Evolutionary conservation across 53 echinoderm and acorn worm species (phyloP).

Genomic region (Mesocentrotus franciscanus): DNA sequence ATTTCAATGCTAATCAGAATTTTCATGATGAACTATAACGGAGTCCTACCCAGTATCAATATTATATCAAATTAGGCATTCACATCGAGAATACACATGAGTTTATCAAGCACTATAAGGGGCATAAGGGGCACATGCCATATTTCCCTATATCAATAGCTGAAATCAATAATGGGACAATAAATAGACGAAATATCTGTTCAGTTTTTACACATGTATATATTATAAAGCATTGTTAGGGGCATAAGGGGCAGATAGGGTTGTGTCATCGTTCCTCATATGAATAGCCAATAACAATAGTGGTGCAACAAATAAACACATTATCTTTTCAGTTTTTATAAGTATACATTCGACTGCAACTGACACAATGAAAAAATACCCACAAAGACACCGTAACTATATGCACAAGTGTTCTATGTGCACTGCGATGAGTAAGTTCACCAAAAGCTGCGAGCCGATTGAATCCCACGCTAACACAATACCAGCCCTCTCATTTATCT

Average conservation of each 20-base stretch:
- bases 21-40: background rate
- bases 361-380: background rate
- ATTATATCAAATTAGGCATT: too few relatives aligned
- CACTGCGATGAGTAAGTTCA: background rate
- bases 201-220: too few relatives aligned
- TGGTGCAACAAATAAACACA: background rate
- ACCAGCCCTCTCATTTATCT: conserved; percentile 42
- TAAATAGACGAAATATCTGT: too few relatives aligned
- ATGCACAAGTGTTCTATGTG: background rate
- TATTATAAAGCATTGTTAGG: too few relatives aligned
- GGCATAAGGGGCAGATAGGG: too few relatives aligned
- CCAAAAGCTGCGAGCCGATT: background rate
- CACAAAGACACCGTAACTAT: background rate
- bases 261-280: background rate
- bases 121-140: too few relatives aligned
- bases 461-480: conserved; percentile 31
- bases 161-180: too few relatives aligned
- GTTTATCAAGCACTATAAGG: too few relatives aligned
- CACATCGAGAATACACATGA: too few relatives aligned
- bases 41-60: too few relatives aligned
- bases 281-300: background rate
- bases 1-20: background rate
- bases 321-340: background rate
- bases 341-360: background rate
- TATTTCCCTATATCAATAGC: too few relatives aligned